Evolutionary conservation across 1,140 invertebrate species (phyloP), one percentile per base, ranked within the genome.

Genomic region (Drosophila pruinosa): DNA sequence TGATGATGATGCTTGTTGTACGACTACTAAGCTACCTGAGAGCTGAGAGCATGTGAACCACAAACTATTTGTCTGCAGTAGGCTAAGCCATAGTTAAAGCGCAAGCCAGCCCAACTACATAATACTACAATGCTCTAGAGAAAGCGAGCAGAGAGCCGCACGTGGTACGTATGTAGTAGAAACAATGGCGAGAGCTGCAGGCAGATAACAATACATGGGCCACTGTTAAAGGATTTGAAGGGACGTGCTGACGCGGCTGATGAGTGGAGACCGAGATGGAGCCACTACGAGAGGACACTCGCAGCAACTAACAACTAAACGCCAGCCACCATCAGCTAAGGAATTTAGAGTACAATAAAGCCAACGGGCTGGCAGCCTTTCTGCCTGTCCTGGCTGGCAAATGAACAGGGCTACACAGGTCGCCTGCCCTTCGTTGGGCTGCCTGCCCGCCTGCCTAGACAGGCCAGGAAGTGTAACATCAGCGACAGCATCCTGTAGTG

Each of bases 401-500:
- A 78, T 78, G 75, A 74, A 78, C 75, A 75, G 62, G 74, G 58
- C 36, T 76, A 75, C 54, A 15, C 53, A 57, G 53, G 38, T 41
- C 15, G 45, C n/a, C 50, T 34, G 50, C 7, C n/a, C n/a, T 48
- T 8, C 22, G 6, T 7, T 14, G 45, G 58, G n/a, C n/a, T 3
- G 36, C n/a, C 22, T 28, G 24, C n/a, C 8, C 48, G 22, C 19
- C 7, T 34, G 56, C 26, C 36, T 57, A 50, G 14, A 26, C 12
- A 34, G 31, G 50, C 53, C 72, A 80, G 82, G 81, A 85, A 81
- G 82, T 85, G 81, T 88, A 85, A 77, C 81, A 85, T 85, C 81
- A 85, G 81, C 81, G 74, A 71, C 85, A 78, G 81, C 74, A 86
- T 86, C 81, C 81, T 85, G 73, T 86, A 85, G 81, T 85, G 69